These are phyloP conservation scores for Petrocephalus microphthalmus DNA, from an alignment of 2,113 vertebrate genomes.

Conservation along the genomic window DNA sequence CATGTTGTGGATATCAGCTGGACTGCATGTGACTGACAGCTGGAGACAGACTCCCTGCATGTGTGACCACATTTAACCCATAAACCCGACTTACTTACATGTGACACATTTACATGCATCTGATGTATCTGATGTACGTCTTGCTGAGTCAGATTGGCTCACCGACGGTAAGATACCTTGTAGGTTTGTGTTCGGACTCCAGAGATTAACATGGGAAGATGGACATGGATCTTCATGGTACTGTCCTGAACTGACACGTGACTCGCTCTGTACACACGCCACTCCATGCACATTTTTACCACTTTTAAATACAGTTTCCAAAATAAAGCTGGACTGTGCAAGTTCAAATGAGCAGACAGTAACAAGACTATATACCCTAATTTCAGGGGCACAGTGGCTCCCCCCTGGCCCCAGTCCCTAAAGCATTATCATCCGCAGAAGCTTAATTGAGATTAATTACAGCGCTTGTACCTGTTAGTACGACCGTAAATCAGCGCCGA, in stretches of 20 bases:
- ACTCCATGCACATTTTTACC: background rate
- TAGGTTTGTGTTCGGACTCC: background rate
- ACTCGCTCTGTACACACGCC: background rate
- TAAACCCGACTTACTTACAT: background rate
- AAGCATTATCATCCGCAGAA: conserved; percentile 8
- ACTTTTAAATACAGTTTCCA: background rate
- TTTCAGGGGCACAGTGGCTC: background rate
- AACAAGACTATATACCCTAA: background rate
- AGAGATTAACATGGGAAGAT: background rate
- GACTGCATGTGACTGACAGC: background rate
- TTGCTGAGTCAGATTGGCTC: background rate
- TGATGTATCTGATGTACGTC: background rate
- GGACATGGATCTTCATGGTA: background rate
- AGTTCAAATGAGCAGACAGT: background rate
- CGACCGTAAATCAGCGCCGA: conserved; percentile 53
- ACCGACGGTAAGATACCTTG: background rate
- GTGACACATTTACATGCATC: background rate
- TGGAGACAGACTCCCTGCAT: background rate
- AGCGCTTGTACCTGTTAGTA: conserved; percentile 44
- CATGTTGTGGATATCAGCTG: background rate
- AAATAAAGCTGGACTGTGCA: background rate
- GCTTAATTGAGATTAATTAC: conserved; percentile 56
- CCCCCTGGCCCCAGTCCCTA: background rate
- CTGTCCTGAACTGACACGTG: background rate
- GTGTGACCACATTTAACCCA: background rate